A percentile compares a stretch with the other conserved stretches of the same genome.
phyloP scores from a whole-genome alignment of 2,797 vertebrate species.

The Darevskia nairensis region DNA sequence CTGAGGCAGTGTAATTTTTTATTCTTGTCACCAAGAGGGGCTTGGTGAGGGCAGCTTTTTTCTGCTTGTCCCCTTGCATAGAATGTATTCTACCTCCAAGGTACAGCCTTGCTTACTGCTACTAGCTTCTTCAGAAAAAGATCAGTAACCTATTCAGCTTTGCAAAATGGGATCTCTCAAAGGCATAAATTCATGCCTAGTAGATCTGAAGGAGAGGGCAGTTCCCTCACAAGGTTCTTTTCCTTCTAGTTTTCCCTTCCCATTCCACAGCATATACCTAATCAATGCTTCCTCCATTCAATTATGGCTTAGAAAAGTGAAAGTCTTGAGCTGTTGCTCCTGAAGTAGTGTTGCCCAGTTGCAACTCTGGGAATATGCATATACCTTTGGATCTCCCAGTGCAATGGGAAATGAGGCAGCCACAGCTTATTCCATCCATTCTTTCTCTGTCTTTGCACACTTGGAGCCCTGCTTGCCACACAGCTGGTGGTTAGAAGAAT shows the following conservation, averaged over 20 bases:
- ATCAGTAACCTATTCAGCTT: constrained; percentile 75
- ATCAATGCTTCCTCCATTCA: neutral
- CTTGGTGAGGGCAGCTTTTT: constrained; percentile 63
- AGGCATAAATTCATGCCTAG: constrained; percentile 67
- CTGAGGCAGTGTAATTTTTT: constrained; percentile 73
- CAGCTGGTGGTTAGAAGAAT: neutral
- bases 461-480: neutral
- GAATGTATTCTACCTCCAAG: rapidly evolving
- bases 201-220: constrained; percentile 60
- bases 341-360: neutral
- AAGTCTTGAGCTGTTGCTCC: neutral
- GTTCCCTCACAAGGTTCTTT: constrained; percentile 48
- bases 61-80: constrained; percentile 19
- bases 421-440: neutral
- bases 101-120: constrained; percentile 51
- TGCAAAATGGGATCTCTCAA: constrained; percentile 65
- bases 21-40: constrained; percentile 73
- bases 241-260: neutral
- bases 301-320: neutral
- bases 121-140: constrained; percentile 69
- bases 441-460: neutral
- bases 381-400: neutral
- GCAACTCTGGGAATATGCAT: neutral
- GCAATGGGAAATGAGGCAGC: neutral
- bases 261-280: neutral